Evolutionary conservation across 2,113 vertebrate species (phyloP).

Genomic region (Otus sunia): DNA sequence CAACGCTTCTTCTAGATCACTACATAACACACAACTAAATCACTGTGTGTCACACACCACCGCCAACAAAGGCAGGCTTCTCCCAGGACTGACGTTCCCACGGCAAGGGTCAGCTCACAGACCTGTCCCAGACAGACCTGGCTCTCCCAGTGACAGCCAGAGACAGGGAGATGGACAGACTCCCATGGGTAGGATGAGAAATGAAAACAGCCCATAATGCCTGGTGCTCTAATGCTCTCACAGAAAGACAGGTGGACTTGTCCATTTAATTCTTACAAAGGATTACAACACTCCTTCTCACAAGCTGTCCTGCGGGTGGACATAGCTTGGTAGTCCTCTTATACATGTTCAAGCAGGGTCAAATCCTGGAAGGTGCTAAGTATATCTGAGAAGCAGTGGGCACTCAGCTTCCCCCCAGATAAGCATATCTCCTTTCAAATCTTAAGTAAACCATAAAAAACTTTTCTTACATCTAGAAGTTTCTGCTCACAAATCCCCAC

Average conservation of each 20-base stretch:
- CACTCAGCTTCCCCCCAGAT: background rate
- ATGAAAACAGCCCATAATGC: background rate
- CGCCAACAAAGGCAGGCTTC: background rate
- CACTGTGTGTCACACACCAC: background rate
- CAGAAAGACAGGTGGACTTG: background rate
- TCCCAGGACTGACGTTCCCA: background rate
- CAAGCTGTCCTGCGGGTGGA: background rate
- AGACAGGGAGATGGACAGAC: background rate
- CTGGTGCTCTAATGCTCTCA: background rate
- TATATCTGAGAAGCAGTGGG: background rate
- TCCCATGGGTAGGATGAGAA: background rate
- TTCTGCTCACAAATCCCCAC: background rate
- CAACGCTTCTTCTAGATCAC: background rate
- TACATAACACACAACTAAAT: background rate
- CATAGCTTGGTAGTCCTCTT: background rate
- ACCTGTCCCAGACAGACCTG: background rate
- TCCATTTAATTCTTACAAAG: background rate
- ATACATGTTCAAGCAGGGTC: background rate
- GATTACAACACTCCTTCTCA: background rate
- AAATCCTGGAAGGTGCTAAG: background rate
- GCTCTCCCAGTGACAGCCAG: background rate
- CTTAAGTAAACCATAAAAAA: background rate
- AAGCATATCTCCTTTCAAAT: background rate
- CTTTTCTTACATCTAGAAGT: background rate
- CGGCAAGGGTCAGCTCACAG: background rate